Evolutionary conservation across 2,888 invertebrate species (phyloP).

Genomic region (Meandrusa payeni): DNA sequence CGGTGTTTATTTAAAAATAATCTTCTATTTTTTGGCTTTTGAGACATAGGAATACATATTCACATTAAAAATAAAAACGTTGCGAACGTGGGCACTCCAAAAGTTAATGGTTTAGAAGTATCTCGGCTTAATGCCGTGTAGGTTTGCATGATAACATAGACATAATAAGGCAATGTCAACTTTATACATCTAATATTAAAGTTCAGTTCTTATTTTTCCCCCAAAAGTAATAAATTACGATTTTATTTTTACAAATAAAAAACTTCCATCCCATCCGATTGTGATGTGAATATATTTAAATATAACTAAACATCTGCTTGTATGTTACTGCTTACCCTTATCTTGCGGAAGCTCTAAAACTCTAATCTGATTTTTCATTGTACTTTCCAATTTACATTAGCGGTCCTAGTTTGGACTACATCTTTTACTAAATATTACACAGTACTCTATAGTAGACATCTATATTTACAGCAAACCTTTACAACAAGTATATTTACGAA

Average conservation of each 20-base stretch:
- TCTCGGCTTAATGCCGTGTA: slow-evolving; percentile 26
- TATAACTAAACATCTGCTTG: slow-evolving; percentile 2
- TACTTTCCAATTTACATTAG: too few relatives aligned
- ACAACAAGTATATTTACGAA: too few relatives aligned
- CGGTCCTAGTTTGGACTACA: too few relatives aligned
- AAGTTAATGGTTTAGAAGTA: slow-evolving; percentile 30
- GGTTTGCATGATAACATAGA: slow-evolving; percentile 14
- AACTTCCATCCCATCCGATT: slow-evolving; percentile 3
- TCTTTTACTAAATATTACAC: too few relatives aligned
- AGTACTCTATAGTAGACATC: too few relatives aligned
- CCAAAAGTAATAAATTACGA: slow-evolving; percentile 14
- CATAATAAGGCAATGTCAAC: slow-evolving; percentile 8
- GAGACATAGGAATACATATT: not conserved
- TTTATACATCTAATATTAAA: not conserved
- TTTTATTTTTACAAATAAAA: slow-evolving; percentile 19
- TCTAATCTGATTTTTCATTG: too few relatives aligned
- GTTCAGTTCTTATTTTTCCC: not conserved
- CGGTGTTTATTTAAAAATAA: too few relatives aligned
- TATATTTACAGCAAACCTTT: too few relatives aligned
- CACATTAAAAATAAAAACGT: slow-evolving; percentile 22
- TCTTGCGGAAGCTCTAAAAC: slow-evolving; percentile 1
- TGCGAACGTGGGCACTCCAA: slow-evolving; percentile 17
- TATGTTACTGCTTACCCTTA: not conserved
- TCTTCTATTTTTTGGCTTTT: not conserved
- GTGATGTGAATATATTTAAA: slow-evolving; percentile 10